Evolutionary conservation across 2,888 invertebrate genomes (phyloP).

Genomic region (Pheosia gnoma): DNA sequence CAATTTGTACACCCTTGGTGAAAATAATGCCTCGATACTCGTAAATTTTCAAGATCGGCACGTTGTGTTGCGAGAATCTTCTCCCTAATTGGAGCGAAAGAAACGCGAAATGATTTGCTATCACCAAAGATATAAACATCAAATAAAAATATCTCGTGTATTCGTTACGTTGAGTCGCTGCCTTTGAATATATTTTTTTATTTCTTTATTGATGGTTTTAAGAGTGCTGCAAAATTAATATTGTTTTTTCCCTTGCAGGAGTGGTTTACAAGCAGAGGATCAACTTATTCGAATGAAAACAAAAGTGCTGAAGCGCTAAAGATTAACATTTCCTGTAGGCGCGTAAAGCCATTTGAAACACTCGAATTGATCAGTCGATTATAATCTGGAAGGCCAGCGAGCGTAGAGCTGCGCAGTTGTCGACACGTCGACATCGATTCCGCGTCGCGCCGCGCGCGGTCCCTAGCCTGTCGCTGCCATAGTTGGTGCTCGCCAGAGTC

Average conservation of each 20-base stretch:
- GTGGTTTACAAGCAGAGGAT: slow-evolving; percentile 71
- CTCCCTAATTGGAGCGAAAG: slow-evolving; percentile 53
- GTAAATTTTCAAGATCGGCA: slow-evolving; percentile 50
- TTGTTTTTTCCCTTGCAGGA: slow-evolving; percentile 69
- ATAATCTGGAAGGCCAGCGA: slow-evolving; percentile 51
- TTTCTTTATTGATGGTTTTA: slow-evolving; percentile 9
- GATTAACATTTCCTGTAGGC: slow-evolving; percentile 56
- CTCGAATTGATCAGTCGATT: slow-evolving; percentile 58
- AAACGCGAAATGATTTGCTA: slow-evolving; percentile 48
- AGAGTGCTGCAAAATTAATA: slow-evolving; percentile 13
- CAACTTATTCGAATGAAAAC: slow-evolving; percentile 64
- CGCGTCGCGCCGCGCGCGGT: slow-evolving; percentile 75
- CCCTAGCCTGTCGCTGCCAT: slow-evolving; percentile 71
- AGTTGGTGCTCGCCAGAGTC: slow-evolving; percentile 83
- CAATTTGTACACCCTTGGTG: slow-evolving; percentile 23
- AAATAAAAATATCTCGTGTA: slow-evolving; percentile 17
- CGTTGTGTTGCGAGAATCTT: slow-evolving; percentile 51
- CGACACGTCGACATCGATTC: slow-evolving; percentile 62
- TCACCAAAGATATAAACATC: slow-evolving; percentile 22
- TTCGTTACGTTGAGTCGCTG: slow-evolving; percentile 41
- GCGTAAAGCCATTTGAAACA: slow-evolving; percentile 45
- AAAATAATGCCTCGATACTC: slow-evolving; percentile 41
- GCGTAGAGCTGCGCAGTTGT: slow-evolving; percentile 62
- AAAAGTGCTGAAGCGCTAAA: slow-evolving; percentile 66
- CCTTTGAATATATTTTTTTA: slow-evolving; percentile 37